These are phyloP conservation scores for Drosophila austrosaltans DNA, from an alignment of 2,888 invertebrate species.

Conservation along the genomic window DNA sequence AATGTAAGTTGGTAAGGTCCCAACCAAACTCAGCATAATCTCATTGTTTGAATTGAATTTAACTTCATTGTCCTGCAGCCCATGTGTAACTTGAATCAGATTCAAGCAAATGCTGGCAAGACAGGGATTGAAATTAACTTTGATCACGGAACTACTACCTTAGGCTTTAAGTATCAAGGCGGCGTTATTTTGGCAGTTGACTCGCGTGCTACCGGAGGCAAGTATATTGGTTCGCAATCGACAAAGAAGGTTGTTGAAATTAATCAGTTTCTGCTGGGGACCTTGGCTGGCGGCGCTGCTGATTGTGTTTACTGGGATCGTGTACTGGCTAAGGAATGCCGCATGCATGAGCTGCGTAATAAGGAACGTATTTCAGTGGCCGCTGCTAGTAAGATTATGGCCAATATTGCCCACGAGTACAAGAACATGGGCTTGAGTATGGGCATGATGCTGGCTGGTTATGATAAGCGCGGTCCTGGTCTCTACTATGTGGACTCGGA, in stretches of 20 bases:
- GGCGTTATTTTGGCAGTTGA: constrained; percentile 98
- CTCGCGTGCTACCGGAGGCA: constrained; percentile 97
- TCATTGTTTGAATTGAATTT: neutral
- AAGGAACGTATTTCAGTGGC: constrained; percentile 99
- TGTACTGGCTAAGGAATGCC: constrained; percentile 96
- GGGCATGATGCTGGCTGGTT: constrained; percentile 99
- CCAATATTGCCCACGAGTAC: constrained; percentile 99
- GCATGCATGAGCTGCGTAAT: constrained; percentile 98
- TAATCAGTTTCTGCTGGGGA: constrained; percentile 97
- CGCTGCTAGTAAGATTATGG: constrained; percentile 99
- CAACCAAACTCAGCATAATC: no score
- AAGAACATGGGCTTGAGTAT: constrained; percentile 98
- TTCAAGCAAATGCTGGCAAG: constrained; percentile 89
- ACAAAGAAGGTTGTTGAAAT: constrained; percentile 99
- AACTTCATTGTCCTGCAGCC: constrained; percentile 85
- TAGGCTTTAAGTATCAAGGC: constrained; percentile 97
- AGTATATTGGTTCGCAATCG: constrained; percentile 96
- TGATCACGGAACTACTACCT: constrained; percentile 98
- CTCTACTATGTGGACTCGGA: constrained; percentile 99
- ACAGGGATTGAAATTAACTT: constrained; percentile 93
- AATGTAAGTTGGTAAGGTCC: constrained; percentile 86
- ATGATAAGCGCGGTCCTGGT: constrained; percentile 96
- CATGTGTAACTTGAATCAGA: constrained; percentile 87
- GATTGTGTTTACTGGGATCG: constrained; percentile 99
- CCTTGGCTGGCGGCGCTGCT: constrained; percentile 99